Conservation (phyloP, 2,113 vertebrate genomes). For the Balaeniceps rex region DNA sequence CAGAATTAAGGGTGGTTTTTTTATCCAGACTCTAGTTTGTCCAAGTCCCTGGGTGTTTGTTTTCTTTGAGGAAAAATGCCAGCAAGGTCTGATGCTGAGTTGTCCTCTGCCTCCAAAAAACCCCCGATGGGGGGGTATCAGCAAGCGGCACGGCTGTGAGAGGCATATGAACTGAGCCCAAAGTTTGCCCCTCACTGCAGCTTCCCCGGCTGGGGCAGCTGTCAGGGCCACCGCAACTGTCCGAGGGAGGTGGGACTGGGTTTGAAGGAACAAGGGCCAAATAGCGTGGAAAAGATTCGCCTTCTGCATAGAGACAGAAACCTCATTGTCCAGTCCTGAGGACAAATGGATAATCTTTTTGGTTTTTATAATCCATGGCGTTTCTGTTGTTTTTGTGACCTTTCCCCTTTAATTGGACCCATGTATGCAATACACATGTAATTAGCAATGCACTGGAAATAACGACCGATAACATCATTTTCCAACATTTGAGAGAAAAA, state of each 20-base stretch:
- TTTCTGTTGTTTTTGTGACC: background rate
- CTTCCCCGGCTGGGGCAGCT: background rate
- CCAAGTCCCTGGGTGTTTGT: background rate
- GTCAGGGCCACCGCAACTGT: background rate
- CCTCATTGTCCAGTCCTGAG: background rate
- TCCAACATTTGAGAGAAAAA: background rate
- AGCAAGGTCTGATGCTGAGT: background rate
- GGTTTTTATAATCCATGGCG: background rate
- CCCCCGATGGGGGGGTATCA: rapidly evolving
- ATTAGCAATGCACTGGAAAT: background rate
- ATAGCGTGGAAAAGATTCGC: background rate
- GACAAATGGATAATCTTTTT: background rate
- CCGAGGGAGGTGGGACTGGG: background rate
- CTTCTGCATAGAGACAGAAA: background rate
- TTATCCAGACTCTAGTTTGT: background rate
- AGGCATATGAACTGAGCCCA: background rate
- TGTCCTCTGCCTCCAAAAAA: background rate
- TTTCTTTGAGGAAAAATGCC: background rate
- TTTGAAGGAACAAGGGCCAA: background rate
- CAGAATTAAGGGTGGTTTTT: background rate
- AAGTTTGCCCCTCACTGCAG: background rate
- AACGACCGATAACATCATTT: rapidly evolving
- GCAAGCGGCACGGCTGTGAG: background rate
- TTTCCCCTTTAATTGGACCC: background rate
- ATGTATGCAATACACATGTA: background rate